A percentile compares a stretch with the other conserved stretches of the same genome.
These are phyloP conservation scores for Scaptomyza tumidula DNA, from an alignment of 2,888 invertebrate genomes.

Conservation along the genomic window DNA sequence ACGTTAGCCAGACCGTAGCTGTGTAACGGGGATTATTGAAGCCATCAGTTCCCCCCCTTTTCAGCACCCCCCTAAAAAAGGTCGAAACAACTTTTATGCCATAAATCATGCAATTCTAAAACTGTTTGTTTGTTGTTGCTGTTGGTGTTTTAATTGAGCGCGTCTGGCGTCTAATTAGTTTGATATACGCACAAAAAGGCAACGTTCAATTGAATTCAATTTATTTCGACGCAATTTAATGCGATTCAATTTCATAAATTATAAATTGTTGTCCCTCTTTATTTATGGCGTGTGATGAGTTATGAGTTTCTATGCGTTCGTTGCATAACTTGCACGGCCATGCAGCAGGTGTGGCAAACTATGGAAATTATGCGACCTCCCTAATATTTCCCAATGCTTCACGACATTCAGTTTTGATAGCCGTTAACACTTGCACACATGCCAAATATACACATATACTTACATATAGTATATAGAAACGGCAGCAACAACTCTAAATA, in stretches of 20 bases:
- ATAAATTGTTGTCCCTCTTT: conserved; percentile 23
- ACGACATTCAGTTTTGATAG: conserved; percentile 28
- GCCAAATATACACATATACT: conserved; percentile 25
- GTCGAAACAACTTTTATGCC: conserved; percentile 64
- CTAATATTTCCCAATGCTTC: conserved; percentile 11
- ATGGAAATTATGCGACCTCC: conserved; percentile 26
- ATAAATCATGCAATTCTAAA: conserved; percentile 61
- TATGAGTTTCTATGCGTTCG: conserved; percentile 34
- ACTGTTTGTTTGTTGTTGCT: conserved; percentile 18
- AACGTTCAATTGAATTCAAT: conserved; percentile 42
- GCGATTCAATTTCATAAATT: conserved; percentile 32
- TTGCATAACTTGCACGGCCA: conserved; percentile 44
- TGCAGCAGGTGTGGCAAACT: conserved; percentile 42
- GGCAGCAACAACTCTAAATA: conserved; percentile 24
- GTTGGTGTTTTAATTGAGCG: conserved; percentile 49
- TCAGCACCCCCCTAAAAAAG: conserved; percentile 27
- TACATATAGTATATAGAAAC: conserved; percentile 13
- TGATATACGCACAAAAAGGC: conserved; percentile 55
- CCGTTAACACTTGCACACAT: conserved; percentile 51
- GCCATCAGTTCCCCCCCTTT: background rate
- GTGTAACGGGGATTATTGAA: conserved; percentile 24
- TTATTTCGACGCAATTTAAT: conserved; percentile 21
- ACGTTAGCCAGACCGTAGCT: conserved; percentile 37
- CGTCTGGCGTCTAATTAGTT: conserved; percentile 56
- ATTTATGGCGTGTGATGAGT: conserved; percentile 2